phyloP scores from a whole-genome alignment of 2,113 vertebrate species.

The Parotia lawesii region DNA sequence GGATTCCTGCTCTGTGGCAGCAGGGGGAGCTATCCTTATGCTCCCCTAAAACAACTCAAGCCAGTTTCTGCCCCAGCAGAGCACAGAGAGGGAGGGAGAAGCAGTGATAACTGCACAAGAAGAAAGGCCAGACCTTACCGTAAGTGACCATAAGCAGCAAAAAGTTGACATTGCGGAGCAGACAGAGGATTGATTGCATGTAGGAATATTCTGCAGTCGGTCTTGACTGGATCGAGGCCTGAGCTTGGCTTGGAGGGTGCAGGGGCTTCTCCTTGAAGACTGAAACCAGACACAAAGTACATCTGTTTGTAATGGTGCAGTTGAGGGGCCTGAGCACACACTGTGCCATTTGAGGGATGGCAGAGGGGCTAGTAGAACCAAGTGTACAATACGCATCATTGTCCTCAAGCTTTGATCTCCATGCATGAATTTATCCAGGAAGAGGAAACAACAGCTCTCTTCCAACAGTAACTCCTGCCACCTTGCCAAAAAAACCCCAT shows the following conservation, averaged over 20 bases:
- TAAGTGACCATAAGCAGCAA: slow-evolving; percentile 88
- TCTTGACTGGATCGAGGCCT: slow-evolving; percentile 77
- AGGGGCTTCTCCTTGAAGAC: slow-evolving; percentile 90
- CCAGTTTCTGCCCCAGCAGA: neutral
- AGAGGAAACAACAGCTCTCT: neutral
- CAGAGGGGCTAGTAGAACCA: neutral
- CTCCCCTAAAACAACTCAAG: neutral
- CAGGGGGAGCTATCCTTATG: neutral
- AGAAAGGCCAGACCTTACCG: slow-evolving; percentile 71
- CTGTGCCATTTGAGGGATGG: neutral
- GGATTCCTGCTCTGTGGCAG: neutral
- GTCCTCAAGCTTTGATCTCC: neutral
- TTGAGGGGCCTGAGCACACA: neutral
- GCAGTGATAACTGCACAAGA: neutral
- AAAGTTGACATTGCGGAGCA: slow-evolving; percentile 85
- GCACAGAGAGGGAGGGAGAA: neutral
- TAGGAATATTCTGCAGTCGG: slow-evolving; percentile 77
- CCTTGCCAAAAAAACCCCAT: neutral
- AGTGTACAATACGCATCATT: neutral
- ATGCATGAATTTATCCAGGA: neutral
- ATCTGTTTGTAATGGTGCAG: neutral
- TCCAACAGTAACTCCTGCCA: neutral
- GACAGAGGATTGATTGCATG: slow-evolving; percentile 73
- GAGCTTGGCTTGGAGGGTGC: slow-evolving; percentile 83
- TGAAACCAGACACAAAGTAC: slow-evolving; percentile 63